Percentiles rank a stretch among this genome's conserved stretches.
Conservation (phyloP, 1,140 invertebrate species). For the Zaprionus nigranus region DNA sequence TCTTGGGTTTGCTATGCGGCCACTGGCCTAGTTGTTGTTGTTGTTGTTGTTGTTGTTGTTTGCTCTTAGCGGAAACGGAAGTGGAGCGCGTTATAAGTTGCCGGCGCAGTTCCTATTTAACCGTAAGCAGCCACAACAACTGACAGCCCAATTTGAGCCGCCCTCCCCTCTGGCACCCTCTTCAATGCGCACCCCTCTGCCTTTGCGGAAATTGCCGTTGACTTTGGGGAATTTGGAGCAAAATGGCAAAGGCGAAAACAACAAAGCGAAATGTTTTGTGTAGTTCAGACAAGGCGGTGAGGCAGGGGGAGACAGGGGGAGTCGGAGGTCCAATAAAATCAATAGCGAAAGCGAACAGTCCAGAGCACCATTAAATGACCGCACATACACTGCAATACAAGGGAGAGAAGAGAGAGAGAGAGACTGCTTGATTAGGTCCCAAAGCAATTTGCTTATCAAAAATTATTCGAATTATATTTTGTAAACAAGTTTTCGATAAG, state of each 20-base stretch:
- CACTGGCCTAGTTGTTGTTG: conserved; percentile 29
- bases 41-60: conserved; percentile 2
- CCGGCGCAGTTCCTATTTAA: conserved; percentile 63
- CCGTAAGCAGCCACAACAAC: conserved; percentile 48
- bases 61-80: conserved; percentile 56
- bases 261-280: conserved; percentile 58
- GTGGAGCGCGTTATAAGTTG: conserved; percentile 69
- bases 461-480: conserved; percentile 14
- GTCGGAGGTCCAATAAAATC: conserved; percentile 14
- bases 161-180: conserved; percentile 28
- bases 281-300: conserved; percentile 8
- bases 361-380: conserved; percentile 24
- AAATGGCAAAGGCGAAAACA: conserved; percentile 46
- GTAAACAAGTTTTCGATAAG: conserved; percentile 1
- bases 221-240: conserved; percentile 53
- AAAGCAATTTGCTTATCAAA: conserved; percentile 28
- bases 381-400: neutral
- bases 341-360: neutral
- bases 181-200: conserved; percentile 30
- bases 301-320: neutral
- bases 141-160: conserved; percentile 43
- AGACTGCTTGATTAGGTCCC: conserved; percentile 10
- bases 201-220: conserved; percentile 37
- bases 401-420: too few relatives aligned
- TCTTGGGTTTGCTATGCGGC: neutral